phyloP scores from a whole-genome alignment of 1,140 invertebrate genomes.

The Agrilus planipennis region DNA sequence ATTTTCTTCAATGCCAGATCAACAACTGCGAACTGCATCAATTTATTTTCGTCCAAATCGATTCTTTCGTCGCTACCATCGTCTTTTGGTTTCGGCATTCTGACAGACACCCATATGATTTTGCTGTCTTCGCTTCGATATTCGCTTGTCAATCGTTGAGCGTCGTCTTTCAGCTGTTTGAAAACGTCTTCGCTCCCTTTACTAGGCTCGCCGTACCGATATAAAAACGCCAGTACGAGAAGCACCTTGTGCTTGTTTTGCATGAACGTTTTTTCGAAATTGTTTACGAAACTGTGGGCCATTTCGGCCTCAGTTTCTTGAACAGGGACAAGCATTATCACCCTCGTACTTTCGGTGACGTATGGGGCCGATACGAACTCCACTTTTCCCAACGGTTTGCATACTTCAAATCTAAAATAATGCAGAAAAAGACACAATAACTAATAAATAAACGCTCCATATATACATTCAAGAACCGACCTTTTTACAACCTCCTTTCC shows the following conservation, averaged over 20 bases:
- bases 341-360: slow-evolving; percentile 75
- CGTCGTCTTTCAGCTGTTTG: slow-evolving; percentile 49
- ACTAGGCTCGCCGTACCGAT: slow-evolving; percentile 39
- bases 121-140: slow-evolving; percentile 55
- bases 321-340: slow-evolving; percentile 63
- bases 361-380: slow-evolving; percentile 81
- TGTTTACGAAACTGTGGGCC: slow-evolving; percentile 51
- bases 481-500: slow-evolving; percentile 35
- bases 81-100: slow-evolving; percentile 45
- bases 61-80: slow-evolving; percentile 15
- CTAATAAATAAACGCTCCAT: not conserved
- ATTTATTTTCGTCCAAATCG: slow-evolving; percentile 27
- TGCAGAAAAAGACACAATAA: not conserved
- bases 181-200: slow-evolving; percentile 54
- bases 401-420: slow-evolving; percentile 46
- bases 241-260: slow-evolving; percentile 66
- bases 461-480: no score
- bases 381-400: slow-evolving; percentile 69
- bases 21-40: slow-evolving; percentile 53
- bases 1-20: slow-evolving; percentile 63
- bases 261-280: slow-evolving; percentile 59
- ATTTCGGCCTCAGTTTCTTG: slow-evolving; percentile 38
- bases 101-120: slow-evolving; percentile 59
- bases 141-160: slow-evolving; percentile 48
- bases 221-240: slow-evolving; percentile 50